A percentile compares a stretch with the other conserved stretches of the same genome.
Evolutionary conservation across 2,797 vertebrate species (phyloP).

Genomic region (Enteromius anoplus): DNA sequence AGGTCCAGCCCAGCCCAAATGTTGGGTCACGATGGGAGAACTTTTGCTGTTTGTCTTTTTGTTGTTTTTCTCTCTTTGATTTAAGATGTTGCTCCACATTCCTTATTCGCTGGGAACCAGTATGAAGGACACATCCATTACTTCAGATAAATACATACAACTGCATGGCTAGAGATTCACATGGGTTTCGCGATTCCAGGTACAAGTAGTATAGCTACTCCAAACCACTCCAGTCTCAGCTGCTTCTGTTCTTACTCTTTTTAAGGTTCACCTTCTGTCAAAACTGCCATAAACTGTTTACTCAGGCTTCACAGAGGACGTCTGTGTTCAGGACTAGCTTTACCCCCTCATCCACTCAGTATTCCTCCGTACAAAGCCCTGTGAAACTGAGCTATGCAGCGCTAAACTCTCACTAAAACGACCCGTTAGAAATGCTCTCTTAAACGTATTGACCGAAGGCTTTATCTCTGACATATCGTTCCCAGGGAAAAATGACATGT

Average conservation of each 20-base stretch:
- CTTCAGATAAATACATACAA: conserved; percentile 45
- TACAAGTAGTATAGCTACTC: background rate
- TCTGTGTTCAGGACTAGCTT: conserved; percentile 64
- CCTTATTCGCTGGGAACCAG: conserved; percentile 46
- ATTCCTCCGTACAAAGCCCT: conserved; percentile 37
- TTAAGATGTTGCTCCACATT: conserved; percentile 45
- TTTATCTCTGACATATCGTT: conserved; percentile 70
- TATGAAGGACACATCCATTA: conserved; percentile 49
- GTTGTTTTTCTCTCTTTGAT: conserved; percentile 23
- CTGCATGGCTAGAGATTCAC: conserved; percentile 61
- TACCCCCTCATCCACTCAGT: conserved; percentile 45
- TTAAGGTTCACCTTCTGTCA: conserved; percentile 39
- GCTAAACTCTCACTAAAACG: conserved; percentile 19
- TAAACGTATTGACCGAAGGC: conserved; percentile 58
- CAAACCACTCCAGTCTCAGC: conserved; percentile 8
- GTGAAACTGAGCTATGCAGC: conserved; percentile 63
- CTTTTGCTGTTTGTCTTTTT: conserved; percentile 59
- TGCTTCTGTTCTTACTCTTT: conserved; percentile 32
- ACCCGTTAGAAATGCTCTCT: background rate
- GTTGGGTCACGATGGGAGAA: conserved; percentile 71
- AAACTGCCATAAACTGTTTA: conserved; percentile 63
- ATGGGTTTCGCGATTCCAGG: conserved; percentile 39
- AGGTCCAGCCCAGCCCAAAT: conserved; percentile 70
- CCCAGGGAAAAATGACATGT: conserved; percentile 54
- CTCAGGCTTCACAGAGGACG: conserved; percentile 60